These are phyloP conservation scores for Drosophila mettleri DNA, from an alignment of 2,888 invertebrate species.

Conservation along the genomic window DNA sequence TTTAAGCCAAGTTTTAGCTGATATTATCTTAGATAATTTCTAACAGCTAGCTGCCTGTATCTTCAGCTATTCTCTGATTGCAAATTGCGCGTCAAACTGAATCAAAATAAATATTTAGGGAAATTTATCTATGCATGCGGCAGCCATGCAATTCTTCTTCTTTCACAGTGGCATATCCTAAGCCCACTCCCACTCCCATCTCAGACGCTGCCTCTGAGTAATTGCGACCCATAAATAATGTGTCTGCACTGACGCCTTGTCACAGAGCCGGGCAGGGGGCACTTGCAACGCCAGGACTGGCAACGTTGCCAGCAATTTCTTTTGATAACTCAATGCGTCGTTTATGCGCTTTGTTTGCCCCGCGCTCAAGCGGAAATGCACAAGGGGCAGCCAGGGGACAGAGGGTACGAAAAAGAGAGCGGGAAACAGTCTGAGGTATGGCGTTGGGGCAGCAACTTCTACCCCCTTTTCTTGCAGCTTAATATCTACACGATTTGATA, in stretches of 20 bases:
- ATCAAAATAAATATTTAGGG: constrained; percentile 8
- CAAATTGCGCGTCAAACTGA: constrained; percentile 41
- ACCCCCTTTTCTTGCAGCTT: constrained; percentile 7
- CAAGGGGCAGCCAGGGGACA: constrained; percentile 7
- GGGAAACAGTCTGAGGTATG: not conserved
- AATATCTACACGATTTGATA: constrained; percentile 38
- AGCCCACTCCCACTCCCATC: not conserved
- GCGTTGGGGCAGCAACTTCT: not conserved
- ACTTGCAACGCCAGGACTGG: constrained; percentile 30
- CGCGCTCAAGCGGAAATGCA: constrained; percentile 69
- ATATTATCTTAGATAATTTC: constrained; percentile 11
- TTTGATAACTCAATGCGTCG: constrained; percentile 69
- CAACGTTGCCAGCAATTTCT: constrained; percentile 57
- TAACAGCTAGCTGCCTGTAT: constrained; percentile 5
- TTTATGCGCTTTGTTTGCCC: constrained; percentile 72
- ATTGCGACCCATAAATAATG: constrained; percentile 67
- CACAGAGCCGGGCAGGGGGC: constrained; percentile 7
- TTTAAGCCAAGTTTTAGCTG: constrained; percentile 30
- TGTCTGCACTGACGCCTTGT: constrained; percentile 64
- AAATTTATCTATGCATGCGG: constrained; percentile 17
- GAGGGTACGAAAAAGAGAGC: not conserved
- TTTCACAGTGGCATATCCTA: constrained; percentile 1
- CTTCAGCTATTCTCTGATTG: constrained; percentile 24
- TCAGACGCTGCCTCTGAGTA: constrained; percentile 40
- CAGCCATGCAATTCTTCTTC: constrained; percentile 20